A percentile compares a stretch with the other conserved stretches of the same genome.
Evolutionary conservation across 2,797 vertebrate species (phyloP).

Genomic region (Lateolabrax maculatus): DNA sequence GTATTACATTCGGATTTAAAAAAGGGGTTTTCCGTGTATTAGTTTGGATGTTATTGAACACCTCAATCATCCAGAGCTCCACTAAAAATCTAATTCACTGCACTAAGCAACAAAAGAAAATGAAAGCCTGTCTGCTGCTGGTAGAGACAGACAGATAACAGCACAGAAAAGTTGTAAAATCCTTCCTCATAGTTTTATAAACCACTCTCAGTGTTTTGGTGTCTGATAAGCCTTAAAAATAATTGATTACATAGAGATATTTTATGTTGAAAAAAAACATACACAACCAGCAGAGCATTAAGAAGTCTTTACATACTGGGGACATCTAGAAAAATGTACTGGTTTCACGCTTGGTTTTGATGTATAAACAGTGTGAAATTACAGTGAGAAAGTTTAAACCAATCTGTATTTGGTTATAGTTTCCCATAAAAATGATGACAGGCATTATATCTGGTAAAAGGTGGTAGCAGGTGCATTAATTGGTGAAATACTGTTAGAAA

Average conservation of each 20-base stretch:
- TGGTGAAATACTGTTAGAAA: neutral
- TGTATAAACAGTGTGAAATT: neutral
- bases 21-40: neutral
- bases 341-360: neutral
- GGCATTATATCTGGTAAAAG: neutral
- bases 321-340: neutral
- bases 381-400: neutral
- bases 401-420: neutral
- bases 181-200: no score
- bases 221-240: neutral
- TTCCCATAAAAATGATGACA: neutral
- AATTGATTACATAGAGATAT: no score
- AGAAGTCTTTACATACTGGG: neutral
- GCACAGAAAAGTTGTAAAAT: neutral
- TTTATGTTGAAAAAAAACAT: neutral
- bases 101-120: neutral
- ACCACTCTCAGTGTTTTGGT: neutral
- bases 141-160: constrained; percentile 1
- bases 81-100: constrained; percentile 1
- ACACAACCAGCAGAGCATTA: neutral
- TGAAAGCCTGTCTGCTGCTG: neutral
- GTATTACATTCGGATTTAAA: constrained; percentile 5
- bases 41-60: neutral
- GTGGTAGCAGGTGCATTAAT: neutral
- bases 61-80: neutral